Evolutionary conservation across 2,797 vertebrate genomes (phyloP), one percentile per base, ranked within the genome.

Genomic region (Etheostoma nigrum): DNA sequence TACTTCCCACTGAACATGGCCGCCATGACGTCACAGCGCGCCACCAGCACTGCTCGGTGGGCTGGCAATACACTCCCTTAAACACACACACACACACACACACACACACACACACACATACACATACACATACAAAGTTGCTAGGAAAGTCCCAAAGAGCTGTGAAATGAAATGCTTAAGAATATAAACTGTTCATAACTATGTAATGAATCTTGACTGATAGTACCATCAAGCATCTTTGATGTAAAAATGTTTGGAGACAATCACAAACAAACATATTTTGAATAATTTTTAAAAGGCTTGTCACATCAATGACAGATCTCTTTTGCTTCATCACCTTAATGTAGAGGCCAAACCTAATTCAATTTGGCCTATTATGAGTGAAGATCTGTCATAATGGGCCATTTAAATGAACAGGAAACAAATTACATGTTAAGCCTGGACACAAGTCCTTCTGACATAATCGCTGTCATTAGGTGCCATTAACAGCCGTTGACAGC

Each of bases 1-100:
- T 99, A 99, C 85, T 97, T 98, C 14, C 98, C 98, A 21, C 97
- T 99, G 85, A 99, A 99, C 98, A 99, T 99, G 86, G 97, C 97
- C 1, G 98, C 97, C 98, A 99, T 99, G 74, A 99, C 97, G 25
- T 99, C 96, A 72, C 98, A 99, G 67, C 97, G 97, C 4, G 98
- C 97, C 75, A 97, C 97, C 79, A 99, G 92, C 79, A 99, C 96
- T 2, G 98, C 97, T 75, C 96, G 94, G 91, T 99, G 98, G 49
- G 98, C 98, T 14, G 97, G 97, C 69, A 99, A 92, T 1, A 96
- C 95, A 6, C 95, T 92, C 85, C 96, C 98, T 99, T 65, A 6
- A 87, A 74, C 19, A 72, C 66, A 77, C 33, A 77, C 23, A 74
- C 23, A 58, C 60, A 81, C 23, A 72, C 11, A 68, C 25, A 72